These are phyloP conservation scores for Dynastes tityus DNA, from an alignment of 2,888 invertebrate species.

Conservation along the genomic window DNA sequence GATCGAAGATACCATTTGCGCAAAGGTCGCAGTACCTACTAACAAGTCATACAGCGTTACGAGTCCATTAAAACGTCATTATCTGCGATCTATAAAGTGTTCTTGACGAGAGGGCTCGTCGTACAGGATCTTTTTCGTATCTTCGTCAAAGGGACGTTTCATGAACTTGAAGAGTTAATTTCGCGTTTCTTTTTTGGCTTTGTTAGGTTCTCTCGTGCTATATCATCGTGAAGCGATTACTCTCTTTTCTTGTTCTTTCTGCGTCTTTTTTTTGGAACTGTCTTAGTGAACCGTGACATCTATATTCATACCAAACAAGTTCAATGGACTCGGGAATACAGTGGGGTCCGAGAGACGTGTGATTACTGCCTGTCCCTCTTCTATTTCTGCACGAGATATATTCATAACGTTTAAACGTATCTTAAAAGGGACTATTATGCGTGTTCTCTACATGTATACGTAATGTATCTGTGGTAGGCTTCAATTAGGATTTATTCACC, in stretches of 20 bases:
- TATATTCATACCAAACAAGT: conserved; percentile 28
- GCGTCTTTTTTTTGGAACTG: neutral
- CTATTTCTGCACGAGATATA: conserved; percentile 26
- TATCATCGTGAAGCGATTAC: neutral
- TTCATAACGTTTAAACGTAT: neutral
- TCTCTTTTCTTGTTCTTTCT: neutral
- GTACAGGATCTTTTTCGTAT: too few species aligned
- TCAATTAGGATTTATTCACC: conserved; percentile 7
- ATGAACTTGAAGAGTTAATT: too few species aligned
- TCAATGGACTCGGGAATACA: conserved; percentile 13
- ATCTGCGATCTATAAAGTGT: too few species aligned
- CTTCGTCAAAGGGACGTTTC: too few species aligned
- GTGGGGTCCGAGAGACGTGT: conserved; percentile 6
- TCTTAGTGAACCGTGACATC: conserved; percentile 37
- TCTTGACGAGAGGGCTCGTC: too few species aligned
- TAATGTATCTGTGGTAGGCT: neutral
- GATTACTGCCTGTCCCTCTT: neutral
- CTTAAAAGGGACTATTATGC: conserved; percentile 6
- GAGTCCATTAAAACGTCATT: too few species aligned
- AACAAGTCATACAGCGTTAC: too few species aligned
- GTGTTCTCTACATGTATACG: neutral
- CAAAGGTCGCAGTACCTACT: too few species aligned
- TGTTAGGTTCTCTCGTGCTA: too few species aligned
- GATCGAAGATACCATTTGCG: too few species aligned
- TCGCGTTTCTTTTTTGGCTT: too few species aligned